A percentile compares a stretch with the other conserved stretches of the same genome.
Evolutionary conservation across 1,140 invertebrate species (phyloP).

Genomic region (Drosophila simulans): DNA sequence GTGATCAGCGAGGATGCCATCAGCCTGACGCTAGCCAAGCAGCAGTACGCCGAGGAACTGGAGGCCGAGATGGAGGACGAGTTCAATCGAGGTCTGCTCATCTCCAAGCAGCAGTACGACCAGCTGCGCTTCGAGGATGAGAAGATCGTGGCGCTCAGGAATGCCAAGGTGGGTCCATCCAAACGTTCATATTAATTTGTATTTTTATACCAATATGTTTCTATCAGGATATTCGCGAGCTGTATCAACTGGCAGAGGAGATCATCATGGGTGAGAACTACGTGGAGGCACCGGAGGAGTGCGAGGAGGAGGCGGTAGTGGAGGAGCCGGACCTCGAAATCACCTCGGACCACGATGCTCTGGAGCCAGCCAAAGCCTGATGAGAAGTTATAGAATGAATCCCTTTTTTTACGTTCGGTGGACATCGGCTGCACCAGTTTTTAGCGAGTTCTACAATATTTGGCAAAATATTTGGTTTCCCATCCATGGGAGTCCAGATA

Average conservation of each 20-base stretch:
- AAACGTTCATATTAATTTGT: no score
- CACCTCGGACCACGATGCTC: slow-evolving; percentile 1
- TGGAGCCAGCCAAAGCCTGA: background rate
- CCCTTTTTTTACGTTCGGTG: background rate
- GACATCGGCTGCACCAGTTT: slow-evolving; percentile 4
- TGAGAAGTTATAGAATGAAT: background rate
- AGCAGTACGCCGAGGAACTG: slow-evolving; percentile 68
- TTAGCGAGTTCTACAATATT: slow-evolving; percentile 23
- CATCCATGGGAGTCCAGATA: slow-evolving; percentile 17
- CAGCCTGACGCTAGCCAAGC: slow-evolving; percentile 66
- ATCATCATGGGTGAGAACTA: slow-evolving; percentile 74
- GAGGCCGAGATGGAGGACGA: slow-evolving; percentile 78
- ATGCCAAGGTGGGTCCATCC: slow-evolving; percentile 63
- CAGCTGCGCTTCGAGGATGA: slow-evolving; percentile 78
- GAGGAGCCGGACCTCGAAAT: slow-evolving; percentile 39
- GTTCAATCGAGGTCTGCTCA: slow-evolving; percentile 70
- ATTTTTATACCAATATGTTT: background rate
- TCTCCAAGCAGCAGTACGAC: slow-evolving; percentile 77
- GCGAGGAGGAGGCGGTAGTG: slow-evolving; percentile 24
- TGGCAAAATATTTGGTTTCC: slow-evolving; percentile 35
- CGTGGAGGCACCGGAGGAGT: slow-evolving; percentile 48
- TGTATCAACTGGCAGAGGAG: slow-evolving; percentile 79
- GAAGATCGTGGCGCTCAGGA: slow-evolving; percentile 68
- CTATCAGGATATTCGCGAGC: slow-evolving; percentile 68
- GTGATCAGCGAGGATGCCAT: slow-evolving; percentile 63